Evolutionary conservation across 2,797 vertebrate species (phyloP).

Genomic region (Carapus acus): DNA sequence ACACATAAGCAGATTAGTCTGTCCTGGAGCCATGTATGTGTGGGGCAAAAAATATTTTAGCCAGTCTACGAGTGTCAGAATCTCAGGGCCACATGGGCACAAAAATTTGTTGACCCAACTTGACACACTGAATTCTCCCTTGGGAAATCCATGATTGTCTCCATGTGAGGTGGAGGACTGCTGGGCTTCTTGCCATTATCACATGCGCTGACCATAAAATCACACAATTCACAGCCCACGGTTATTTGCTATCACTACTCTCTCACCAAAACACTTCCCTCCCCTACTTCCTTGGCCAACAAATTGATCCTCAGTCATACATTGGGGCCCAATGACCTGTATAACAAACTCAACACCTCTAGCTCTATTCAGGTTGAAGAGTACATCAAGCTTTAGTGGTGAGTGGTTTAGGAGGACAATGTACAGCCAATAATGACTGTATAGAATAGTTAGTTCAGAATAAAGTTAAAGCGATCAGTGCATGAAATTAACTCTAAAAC

Average conservation of each 20-base stretch:
- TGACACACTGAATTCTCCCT: no score
- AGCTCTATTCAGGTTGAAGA: constrained; percentile 48
- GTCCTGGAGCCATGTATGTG: no score
- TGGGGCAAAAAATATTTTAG: no score
- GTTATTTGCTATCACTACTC: constrained; percentile 60
- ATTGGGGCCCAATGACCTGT: constrained; percentile 73
- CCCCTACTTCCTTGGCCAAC: constrained; percentile 49
- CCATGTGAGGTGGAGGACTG: constrained; percentile 9
- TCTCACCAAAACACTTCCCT: constrained; percentile 56
- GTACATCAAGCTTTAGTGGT: constrained; percentile 57
- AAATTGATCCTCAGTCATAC: constrained; percentile 72
- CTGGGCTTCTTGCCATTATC: constrained; percentile 45
- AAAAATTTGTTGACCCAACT: no score
- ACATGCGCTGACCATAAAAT: constrained; percentile 46
- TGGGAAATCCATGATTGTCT: no score
- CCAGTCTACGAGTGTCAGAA: no score
- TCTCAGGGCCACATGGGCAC: no score
- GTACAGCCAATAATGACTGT: no score
- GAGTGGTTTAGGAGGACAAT: background rate
- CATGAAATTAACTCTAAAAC: no score
- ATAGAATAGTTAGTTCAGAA: no score
- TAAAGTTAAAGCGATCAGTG: no score
- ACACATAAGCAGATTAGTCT: no score
- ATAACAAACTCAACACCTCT: constrained; percentile 68
- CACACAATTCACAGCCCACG: constrained; percentile 68